phyloP scores from a whole-genome alignment of 2,797 vertebrate species.

The Amphiprion clarkii region DNA sequence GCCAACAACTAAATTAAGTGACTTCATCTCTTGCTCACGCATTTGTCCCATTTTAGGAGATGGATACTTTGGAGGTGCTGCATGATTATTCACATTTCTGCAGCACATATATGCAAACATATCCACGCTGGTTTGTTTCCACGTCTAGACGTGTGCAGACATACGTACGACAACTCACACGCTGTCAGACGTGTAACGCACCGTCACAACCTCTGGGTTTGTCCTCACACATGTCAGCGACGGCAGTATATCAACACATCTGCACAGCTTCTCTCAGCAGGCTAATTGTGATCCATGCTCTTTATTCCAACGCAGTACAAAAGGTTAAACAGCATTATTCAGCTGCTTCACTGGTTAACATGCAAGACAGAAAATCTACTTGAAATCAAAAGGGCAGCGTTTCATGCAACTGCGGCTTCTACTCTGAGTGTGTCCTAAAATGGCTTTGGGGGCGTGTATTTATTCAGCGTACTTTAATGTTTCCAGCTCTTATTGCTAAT shows the following conservation, averaged over 20 bases:
- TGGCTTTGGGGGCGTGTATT: constrained; percentile 12
- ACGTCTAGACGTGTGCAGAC: background rate
- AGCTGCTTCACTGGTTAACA: constrained; percentile 18
- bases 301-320: constrained; percentile 32
- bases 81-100: constrained; percentile 35
- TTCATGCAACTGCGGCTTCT: constrained; percentile 11
- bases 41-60: constrained; percentile 67
- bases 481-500: constrained; percentile 18
- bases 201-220: constrained; percentile 63
- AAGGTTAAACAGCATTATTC: constrained; percentile 65
- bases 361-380: background rate
- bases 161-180: constrained; percentile 1
- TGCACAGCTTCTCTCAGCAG: constrained; percentile 38
- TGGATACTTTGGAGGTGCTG: constrained; percentile 71
- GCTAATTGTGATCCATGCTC: constrained; percentile 45
- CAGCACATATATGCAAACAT: background rate
- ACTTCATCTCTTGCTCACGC: constrained; percentile 76
- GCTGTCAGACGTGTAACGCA: constrained; percentile 19
- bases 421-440: constrained; percentile 16
- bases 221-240: constrained; percentile 61
- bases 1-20: constrained; percentile 82
- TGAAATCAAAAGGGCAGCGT: constrained; percentile 24
- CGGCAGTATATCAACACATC: constrained; percentile 55
- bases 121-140: constrained; percentile 11
- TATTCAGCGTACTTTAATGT: constrained; percentile 4